Base-by-base conservation (phyloP, 2,797 vertebrate species). In the Eupleurogrammus muticus region DNA sequence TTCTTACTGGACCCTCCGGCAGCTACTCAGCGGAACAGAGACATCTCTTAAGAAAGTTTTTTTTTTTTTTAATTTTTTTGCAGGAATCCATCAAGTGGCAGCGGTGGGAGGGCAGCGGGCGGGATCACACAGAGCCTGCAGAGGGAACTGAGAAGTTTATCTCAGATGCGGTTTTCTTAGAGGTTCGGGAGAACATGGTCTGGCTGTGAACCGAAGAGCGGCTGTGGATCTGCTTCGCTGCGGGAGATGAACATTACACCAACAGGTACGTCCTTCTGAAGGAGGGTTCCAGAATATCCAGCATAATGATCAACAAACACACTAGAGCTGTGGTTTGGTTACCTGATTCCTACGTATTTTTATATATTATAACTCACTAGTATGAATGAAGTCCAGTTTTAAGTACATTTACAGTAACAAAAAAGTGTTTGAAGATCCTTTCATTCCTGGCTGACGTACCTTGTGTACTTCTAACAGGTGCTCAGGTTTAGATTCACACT, bases 1-100 rank as follows among this genome's bases (percentile, higher is more conserved):
- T 73, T 73, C 74, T 89, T 60, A 94, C 89, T 93, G 92, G 93
- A 58, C 79, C 47, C 65, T 53, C 51, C 55, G 76, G 84, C 85
- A 92, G 91, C 77, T 92, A 90, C 40, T 94, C 89, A 88, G 12
- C 3, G 17, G 13, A 59, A 19, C 68, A 76, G 74, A 71, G 84
- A 87, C 77, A 70, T 84, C 80, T 82, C 82, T 83, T 56, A 13
- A 79, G 59, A 11, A 47, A 75, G 42, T 40, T 21, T 46, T 74
- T 82, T 71, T 74, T 52, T 74, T 70, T 79, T 79, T 79, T 83
- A 38, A 24, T 72, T 62, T 68, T 52, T 34, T 54, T 67, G 61
- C 68, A 68, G 52, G 28, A 46, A 77, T 60, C 70, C 63, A 86
- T 75, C 51, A 56, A 60, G 60, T 74, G 3, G n/a, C 49, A 66